Percentiles rank a stretch among this genome's conserved stretches.
Evolutionary conservation across 2,888 invertebrate species (phyloP).

Genomic region (Drosophila pseudotakahashii): DNA sequence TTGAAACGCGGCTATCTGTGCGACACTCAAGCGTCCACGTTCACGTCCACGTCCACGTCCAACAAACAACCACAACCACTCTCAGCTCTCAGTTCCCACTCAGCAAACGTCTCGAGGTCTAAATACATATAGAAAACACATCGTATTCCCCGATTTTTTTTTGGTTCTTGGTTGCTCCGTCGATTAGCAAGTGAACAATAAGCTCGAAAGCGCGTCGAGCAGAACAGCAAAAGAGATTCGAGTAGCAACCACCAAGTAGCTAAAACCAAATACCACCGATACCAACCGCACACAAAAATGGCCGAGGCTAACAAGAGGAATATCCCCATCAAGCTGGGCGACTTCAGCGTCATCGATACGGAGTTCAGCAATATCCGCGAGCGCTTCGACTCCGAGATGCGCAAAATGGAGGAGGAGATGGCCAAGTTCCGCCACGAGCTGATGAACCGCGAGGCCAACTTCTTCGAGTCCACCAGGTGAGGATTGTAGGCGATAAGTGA

Average conservation of each 20-base stretch:
- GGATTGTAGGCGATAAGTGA: background rate
- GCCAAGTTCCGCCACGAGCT: slow-evolving; percentile 95
- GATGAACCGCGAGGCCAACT: slow-evolving; percentile 96
- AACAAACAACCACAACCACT: slow-evolving; percentile 19
- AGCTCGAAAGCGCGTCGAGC: slow-evolving; percentile 44
- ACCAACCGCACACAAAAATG: slow-evolving; percentile 85
- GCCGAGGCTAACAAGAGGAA: slow-evolving; percentile 94
- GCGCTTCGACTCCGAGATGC: slow-evolving; percentile 98
- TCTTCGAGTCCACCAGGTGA: slow-evolving; percentile 95
- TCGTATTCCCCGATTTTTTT: slow-evolving; percentile 54
- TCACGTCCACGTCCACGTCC: slow-evolving; percentile 5
- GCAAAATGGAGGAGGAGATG: slow-evolving; percentile 99
- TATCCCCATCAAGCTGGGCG: slow-evolving; percentile 96
- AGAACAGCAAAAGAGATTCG: slow-evolving; percentile 14
- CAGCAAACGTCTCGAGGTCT: slow-evolving; percentile 27
- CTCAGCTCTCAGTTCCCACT: no score
- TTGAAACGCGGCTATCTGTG: slow-evolving; percentile 60
- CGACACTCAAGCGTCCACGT: slow-evolving; percentile 15
- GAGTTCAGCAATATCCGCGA: slow-evolving; percentile 98
- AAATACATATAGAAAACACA: slow-evolving; percentile 48
- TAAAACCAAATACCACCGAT: slow-evolving; percentile 8
- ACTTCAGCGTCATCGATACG: slow-evolving; percentile 97
- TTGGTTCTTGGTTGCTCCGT: slow-evolving; percentile 59
- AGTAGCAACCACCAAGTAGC: slow-evolving; percentile 1
- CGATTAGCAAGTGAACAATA: slow-evolving; percentile 65